A percentile compares a stretch with the other conserved stretches of the same genome.
Conservation (phyloP, 2,797 vertebrate genomes). For the Sorex maritimensis region DNA sequence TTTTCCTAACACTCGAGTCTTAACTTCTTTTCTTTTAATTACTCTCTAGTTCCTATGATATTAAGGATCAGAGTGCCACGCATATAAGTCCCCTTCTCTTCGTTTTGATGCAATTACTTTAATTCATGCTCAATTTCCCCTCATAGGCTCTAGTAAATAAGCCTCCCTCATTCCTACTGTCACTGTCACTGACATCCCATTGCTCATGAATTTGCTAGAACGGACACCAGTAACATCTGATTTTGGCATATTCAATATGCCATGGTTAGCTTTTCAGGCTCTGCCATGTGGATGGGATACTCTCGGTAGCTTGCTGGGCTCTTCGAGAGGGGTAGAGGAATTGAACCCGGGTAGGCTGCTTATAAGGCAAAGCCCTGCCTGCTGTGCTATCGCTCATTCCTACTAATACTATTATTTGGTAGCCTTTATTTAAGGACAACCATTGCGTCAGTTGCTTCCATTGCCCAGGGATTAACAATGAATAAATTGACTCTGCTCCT, state of each 20-base stretch:
- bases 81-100: not conserved
- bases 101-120: not conserved
- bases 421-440: not conserved
- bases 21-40: not conserved
- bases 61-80: not conserved
- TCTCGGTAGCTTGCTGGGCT: no score
- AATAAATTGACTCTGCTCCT: rapidly evolving
- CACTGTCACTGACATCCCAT: no score
- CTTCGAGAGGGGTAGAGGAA: no score
- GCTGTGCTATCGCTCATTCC: not conserved
- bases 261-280: no score
- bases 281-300: no score
- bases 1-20: not conserved
- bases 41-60: not conserved
- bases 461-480: not conserved
- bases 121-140: not conserved
- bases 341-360: no score
- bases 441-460: not conserved
- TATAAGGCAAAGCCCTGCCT: no score
- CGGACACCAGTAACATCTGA: no score
- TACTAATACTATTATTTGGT: not conserved
- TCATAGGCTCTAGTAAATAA: not conserved
- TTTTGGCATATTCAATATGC: no score
- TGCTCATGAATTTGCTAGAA: no score
- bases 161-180: not conserved